Percentiles rank a stretch among this genome's conserved stretches.
phyloP scores from a whole-genome alignment of 2,888 invertebrate species.

The Neocrepidodera transversa region DNA sequence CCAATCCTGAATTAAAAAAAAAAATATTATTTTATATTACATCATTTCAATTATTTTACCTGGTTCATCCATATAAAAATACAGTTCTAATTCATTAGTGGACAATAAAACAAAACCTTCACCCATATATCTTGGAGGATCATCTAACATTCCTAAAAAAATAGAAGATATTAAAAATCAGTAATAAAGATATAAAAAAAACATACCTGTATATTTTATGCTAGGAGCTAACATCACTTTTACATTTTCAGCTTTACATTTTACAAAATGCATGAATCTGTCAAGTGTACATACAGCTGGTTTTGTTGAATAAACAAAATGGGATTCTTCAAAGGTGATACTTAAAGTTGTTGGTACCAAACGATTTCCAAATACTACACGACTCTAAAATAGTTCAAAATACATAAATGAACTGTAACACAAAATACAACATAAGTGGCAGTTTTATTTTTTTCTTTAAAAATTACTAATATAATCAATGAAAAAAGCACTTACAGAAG shows the following conservation, averaged over 20 bases:
- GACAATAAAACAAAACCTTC: conserved; percentile 98
- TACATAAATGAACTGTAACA: no score
- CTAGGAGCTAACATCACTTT: conserved; percentile 96
- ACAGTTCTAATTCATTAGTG: conserved; percentile 91
- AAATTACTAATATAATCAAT: conserved; percentile 3
- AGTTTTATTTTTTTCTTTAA: not conserved
- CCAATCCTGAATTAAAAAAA: conserved; percentile 60
- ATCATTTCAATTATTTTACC: conserved; percentile 61
- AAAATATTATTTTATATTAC: not conserved
- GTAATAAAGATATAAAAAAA: conserved; percentile 1
- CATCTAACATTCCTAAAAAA: conserved; percentile 77
- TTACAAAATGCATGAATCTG: conserved; percentile 94
- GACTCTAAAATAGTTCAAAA: conserved; percentile 67
- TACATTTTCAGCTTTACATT: conserved; percentile 93
- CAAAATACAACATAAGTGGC: not conserved
- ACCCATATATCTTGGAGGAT: conserved; percentile 97
- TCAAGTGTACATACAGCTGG: conserved; percentile 93
- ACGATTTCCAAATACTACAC: conserved; percentile 94
- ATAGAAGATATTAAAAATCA: no score
- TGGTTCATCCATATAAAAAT: conserved; percentile 97
- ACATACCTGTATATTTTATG: conserved; percentile 81
- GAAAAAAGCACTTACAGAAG: conserved; percentile 67
- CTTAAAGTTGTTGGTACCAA: conserved; percentile 92
- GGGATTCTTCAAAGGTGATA: conserved; percentile 91
- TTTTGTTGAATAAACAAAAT: conserved; percentile 93